Conservation (phyloP, 2,888 invertebrate genomes). For the Mechanitis mazaeus region DNA sequence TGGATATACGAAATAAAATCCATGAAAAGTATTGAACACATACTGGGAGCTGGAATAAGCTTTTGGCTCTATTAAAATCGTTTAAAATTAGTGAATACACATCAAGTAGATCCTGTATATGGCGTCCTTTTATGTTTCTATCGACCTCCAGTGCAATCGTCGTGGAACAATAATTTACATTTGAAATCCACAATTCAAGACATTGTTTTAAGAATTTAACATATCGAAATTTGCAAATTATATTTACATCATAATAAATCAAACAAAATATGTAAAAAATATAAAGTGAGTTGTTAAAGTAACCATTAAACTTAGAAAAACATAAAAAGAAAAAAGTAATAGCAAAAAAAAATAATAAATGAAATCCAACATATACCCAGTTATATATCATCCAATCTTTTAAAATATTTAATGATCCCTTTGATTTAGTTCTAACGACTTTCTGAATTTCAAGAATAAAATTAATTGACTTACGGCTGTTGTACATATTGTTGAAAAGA, state of each 20-base stretch:
- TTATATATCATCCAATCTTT: conserved; percentile 14
- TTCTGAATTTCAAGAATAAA: conserved; percentile 23
- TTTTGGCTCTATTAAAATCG: conserved; percentile 16
- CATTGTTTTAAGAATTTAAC: conserved; percentile 14
- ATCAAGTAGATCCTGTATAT: conserved; percentile 7
- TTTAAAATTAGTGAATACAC: conserved; percentile 15
- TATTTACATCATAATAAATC: conserved; percentile 20
- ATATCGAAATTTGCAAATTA: conserved; percentile 18
- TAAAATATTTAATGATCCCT: conserved; percentile 2
- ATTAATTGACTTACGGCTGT: conserved; percentile 6
- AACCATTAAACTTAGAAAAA: background rate
- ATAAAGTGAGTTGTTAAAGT: background rate
- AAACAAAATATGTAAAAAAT: conserved; percentile 10
- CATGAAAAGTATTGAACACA: background rate
- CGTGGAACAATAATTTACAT: conserved; percentile 7
- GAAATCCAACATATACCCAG: conserved; percentile 4
- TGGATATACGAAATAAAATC: background rate
- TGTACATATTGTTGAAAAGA: conserved; percentile 16
- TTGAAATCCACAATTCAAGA: conserved; percentile 17
- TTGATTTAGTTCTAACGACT: conserved; percentile 5
- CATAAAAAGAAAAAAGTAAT: background rate
- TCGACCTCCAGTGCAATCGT: background rate
- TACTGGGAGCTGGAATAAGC: conserved; percentile 19
- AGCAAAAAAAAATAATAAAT: conserved; percentile 1
- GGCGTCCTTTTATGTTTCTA: background rate